A percentile compares a stretch with the other conserved stretches of the same genome.
Conservation (phyloP, 2,113 vertebrate species). For the Hepsetus odoe region DNA sequence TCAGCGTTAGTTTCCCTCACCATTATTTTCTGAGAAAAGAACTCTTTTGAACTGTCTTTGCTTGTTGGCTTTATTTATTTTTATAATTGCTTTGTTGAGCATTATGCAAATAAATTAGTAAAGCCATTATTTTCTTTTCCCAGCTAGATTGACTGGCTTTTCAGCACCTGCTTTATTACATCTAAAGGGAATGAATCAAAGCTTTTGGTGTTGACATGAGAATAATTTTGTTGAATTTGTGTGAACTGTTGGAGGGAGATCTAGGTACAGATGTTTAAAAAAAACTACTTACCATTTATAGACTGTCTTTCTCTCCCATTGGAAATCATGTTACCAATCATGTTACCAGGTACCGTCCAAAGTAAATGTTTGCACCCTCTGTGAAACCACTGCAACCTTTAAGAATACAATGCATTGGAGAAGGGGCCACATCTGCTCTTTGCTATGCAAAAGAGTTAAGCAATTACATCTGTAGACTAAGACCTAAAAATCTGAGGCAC, state of each 20-base stretch:
- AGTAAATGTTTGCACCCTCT: slow-evolving; percentile 62
- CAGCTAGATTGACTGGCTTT: background rate
- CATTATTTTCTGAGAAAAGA: too few species aligned
- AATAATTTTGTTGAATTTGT: slow-evolving; percentile 56
- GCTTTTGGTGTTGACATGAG: slow-evolving; percentile 57
- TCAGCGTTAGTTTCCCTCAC: background rate
- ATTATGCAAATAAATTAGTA: background rate
- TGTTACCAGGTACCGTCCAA: slow-evolving; percentile 63
- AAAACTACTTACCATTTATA: too few species aligned
- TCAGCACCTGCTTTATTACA: slow-evolving; percentile 7
- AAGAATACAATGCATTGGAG: slow-evolving; percentile 55
- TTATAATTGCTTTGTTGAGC: background rate
- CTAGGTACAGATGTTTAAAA: slow-evolving; percentile 63
- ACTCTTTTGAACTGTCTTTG: too few species aligned
- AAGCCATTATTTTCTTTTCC: slow-evolving; percentile 1
- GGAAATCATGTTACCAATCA: slow-evolving; percentile 61
- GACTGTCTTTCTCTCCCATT: slow-evolving; percentile 59
- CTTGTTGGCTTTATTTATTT: background rate
- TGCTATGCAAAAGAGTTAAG: slow-evolving; percentile 25
- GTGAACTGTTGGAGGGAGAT: slow-evolving; percentile 47
- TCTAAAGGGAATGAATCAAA: slow-evolving; percentile 27
- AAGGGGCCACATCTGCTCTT: slow-evolving; percentile 8
- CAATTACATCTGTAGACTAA: slow-evolving; percentile 44
- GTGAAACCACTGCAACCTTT: slow-evolving; percentile 59
- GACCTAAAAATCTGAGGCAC: too few species aligned